These are phyloP conservation scores for Thalpophila matura DNA, from an alignment of 2,888 invertebrate species.

Conservation along the genomic window DNA sequence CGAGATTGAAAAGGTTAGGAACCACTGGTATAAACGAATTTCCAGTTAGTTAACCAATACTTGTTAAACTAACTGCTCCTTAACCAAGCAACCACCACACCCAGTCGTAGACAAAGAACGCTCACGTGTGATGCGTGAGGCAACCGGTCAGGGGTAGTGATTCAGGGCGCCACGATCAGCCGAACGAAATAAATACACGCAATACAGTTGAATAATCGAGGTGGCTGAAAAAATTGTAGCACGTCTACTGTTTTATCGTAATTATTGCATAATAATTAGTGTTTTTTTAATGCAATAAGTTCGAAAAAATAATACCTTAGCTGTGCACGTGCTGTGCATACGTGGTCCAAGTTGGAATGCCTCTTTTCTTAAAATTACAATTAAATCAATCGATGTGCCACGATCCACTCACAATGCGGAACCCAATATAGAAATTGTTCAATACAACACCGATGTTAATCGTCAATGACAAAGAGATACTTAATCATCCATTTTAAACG, in stretches of 20 bases:
- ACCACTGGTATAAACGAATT: slow-evolving; percentile 10
- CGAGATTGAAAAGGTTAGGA: too few relatives aligned
- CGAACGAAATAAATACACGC: slow-evolving; percentile 53
- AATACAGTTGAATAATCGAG: slow-evolving; percentile 44
- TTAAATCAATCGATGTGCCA: not conserved
- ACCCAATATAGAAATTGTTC: not conserved
- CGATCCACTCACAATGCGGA: not conserved
- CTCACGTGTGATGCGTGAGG: slow-evolving; percentile 42
- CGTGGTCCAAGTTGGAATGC: too few relatives aligned
- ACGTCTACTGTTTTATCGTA: not conserved
- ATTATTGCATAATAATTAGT: slow-evolving; percentile 5
- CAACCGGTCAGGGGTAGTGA: slow-evolving; percentile 64
- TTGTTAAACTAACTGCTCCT: not conserved
- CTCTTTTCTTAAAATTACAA: not conserved
- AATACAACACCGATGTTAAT: not conserved
- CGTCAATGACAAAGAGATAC: not conserved
- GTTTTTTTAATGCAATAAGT: not conserved
- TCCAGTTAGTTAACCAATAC: not conserved
- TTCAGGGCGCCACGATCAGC: slow-evolving; percentile 56
- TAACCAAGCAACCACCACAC: slow-evolving; percentile 29
- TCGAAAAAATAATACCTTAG: too few relatives aligned
- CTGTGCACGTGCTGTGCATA: too few relatives aligned
- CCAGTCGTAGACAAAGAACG: slow-evolving; percentile 46
- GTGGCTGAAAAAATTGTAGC: slow-evolving; percentile 19
- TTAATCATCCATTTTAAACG: slow-evolving; percentile 25